phyloP scores from a whole-genome alignment of 2,797 vertebrate genomes.

The Kryptolebias ocellatus region DNA sequence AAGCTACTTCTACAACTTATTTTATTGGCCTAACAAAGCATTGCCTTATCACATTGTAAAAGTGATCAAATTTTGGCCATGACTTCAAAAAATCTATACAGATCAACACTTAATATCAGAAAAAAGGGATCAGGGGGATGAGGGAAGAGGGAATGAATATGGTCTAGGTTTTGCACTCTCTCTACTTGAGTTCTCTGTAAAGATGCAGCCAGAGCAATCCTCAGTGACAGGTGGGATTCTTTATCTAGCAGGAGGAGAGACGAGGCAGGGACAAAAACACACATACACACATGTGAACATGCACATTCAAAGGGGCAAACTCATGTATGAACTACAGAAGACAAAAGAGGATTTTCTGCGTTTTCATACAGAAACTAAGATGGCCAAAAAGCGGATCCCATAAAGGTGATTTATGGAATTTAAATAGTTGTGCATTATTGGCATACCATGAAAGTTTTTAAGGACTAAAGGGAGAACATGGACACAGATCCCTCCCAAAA shows the following conservation, averaged over 20 bases:
- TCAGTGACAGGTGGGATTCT: conserved; percentile 77
- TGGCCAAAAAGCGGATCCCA: conserved; percentile 77
- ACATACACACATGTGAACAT: conserved; percentile 30
- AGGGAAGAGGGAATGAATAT: conserved; percentile 54
- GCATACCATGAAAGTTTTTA: conserved; percentile 78
- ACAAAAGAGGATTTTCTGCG: conserved; percentile 74
- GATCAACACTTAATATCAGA: conserved; percentile 60
- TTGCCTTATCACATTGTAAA: conserved; percentile 64
- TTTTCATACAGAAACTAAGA: conserved; percentile 72
- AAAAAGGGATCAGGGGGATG: conserved; percentile 43
- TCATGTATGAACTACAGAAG: conserved; percentile 55
- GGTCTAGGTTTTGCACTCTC: conserved; percentile 70
- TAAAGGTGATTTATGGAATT: conserved; percentile 84
- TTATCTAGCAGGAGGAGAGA: conserved; percentile 70
- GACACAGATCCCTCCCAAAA: conserved; percentile 58
- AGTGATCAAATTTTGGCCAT: conserved; percentile 58
- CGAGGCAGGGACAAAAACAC: conserved; percentile 52
- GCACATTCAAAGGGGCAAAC: conserved; percentile 33
- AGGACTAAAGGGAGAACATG: conserved; percentile 74
- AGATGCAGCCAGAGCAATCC: conserved; percentile 73
- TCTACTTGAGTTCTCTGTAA: conserved; percentile 61
- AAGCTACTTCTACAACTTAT: conserved; percentile 77
- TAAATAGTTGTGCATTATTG: conserved; percentile 81
- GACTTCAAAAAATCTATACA: conserved; percentile 53
- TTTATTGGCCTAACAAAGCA: conserved; percentile 61